Evolutionary conservation across 2,888 invertebrate species (phyloP).

Genomic region (Drosophila anomelani): DNA sequence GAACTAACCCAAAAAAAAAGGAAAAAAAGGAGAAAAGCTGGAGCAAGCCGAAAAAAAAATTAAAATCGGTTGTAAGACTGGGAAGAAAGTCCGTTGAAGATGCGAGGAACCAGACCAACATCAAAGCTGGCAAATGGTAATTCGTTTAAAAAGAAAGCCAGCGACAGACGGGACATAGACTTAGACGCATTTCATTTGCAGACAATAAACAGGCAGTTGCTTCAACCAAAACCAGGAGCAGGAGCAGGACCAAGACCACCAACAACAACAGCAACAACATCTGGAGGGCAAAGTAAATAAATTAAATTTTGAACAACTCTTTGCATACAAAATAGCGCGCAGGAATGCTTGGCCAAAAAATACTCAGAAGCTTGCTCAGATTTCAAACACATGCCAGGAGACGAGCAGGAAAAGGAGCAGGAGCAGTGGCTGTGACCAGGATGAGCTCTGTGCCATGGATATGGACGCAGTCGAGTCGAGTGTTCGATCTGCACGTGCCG

Average conservation of each 20-base stretch:
- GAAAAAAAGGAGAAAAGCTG: constrained; percentile 7
- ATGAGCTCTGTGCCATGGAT: constrained; percentile 67
- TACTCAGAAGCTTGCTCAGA: constrained; percentile 48
- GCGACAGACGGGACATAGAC: constrained; percentile 58
- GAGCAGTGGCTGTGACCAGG: constrained; percentile 10
- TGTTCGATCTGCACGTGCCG: constrained; percentile 58
- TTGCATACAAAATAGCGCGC: constrained; percentile 72
- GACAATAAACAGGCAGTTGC: constrained; percentile 68
- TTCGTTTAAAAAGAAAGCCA: constrained; percentile 68
- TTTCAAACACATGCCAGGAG: constrained; percentile 63
- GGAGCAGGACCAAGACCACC: constrained; percentile 4
- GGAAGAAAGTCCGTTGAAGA: constrained; percentile 61
- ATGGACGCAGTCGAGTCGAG: constrained; percentile 41
- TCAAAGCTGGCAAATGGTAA: constrained; percentile 75
- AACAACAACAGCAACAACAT: constrained; percentile 46
- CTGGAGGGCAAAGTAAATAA: constrained; percentile 67
- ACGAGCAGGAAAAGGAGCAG: constrained; percentile 4
- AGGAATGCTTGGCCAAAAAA: constrained; percentile 30
- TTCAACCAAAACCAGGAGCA: constrained; percentile 18
- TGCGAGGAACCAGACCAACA: constrained; percentile 58
- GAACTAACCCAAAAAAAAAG: constrained; percentile 46
- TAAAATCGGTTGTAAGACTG: constrained; percentile 42
- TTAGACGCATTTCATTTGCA: constrained; percentile 72
- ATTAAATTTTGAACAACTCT: constrained; percentile 76
- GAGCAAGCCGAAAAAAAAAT: constrained; percentile 16